A percentile compares a stretch with the other conserved stretches of the same genome.
Evolutionary conservation across 2,888 invertebrate species (phyloP).

Genomic region (Morpho helenor): DNA sequence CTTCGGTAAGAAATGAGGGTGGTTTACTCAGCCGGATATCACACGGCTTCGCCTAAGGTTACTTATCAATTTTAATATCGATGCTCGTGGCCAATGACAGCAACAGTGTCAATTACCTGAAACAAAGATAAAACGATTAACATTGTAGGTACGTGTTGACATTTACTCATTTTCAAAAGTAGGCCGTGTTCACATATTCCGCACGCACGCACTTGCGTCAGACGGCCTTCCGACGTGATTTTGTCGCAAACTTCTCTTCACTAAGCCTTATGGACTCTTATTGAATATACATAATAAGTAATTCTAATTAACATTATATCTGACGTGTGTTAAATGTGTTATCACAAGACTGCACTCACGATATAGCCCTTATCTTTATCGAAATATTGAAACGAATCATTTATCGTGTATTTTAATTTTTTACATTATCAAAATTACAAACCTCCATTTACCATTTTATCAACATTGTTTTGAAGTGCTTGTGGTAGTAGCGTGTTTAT

Average conservation of each 20-base stretch:
- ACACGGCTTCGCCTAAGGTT: neutral
- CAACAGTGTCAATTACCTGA: slow-evolving; percentile 45
- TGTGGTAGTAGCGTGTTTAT: too few species aligned
- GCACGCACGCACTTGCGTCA: slow-evolving; percentile 56
- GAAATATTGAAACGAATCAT: slow-evolving; percentile 14
- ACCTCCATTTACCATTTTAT: too few species aligned
- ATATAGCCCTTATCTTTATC: slow-evolving; percentile 20
- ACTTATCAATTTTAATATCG: neutral
- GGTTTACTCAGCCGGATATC: too few species aligned
- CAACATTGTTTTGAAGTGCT: too few species aligned
- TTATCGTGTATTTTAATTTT: neutral
- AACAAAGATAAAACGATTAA: slow-evolving; percentile 48
- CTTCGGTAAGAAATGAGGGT: too few species aligned
- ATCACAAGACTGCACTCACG: slow-evolving; percentile 26
- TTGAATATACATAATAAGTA: slow-evolving; percentile 7
- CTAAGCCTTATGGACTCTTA: slow-evolving; percentile 12
- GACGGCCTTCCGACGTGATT: slow-evolving; percentile 48
- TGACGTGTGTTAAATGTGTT: slow-evolving; percentile 17
- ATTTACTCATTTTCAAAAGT: slow-evolving; percentile 57
- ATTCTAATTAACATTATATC: neutral
- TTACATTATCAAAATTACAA: too few species aligned
- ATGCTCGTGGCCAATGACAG: neutral
- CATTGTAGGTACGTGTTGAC: slow-evolving; percentile 46
- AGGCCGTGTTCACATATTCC: slow-evolving; percentile 50
- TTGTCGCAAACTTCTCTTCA: slow-evolving; percentile 18